Base-by-base conservation (phyloP, 2,113 vertebrate species). In the Meleagris gallopavo region DNA sequence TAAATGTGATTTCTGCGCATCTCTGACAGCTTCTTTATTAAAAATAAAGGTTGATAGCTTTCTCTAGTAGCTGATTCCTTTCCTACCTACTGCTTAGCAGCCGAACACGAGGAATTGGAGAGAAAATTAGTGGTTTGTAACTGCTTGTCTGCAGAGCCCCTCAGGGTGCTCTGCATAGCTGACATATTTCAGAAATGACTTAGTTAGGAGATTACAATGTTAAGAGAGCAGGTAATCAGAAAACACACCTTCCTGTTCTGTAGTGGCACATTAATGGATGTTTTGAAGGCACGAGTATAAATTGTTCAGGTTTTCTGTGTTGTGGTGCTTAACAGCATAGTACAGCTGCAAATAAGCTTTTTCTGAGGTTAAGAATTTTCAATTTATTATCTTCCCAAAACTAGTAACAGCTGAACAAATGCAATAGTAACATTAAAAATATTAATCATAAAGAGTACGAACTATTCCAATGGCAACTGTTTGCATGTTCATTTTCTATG, bases 161-260 rank as follows among this genome's bases (percentile, higher is more conserved):
- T 83, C 93, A 86, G 91, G 94, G 93, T 95, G 94, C 94, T 91
- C 95, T 91, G 75, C 93, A 91, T 94, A 85, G 67, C 62, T 92
- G 22, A 94, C 85, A 74, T 92, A 70, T 50, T 94, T 95, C 55
- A 76, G 69, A 67, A 91, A 74, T 72, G 11, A 94, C 25, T 75
- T 91, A 20, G 18, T 32, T 83, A 58, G 67, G 50, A 66, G 64
- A 96, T 80, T 83, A 65, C 48, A 72, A 45, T 9, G 54, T 83
- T 83, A 82, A 54, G 64, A 73, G 11, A 85, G 74, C 50, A 94
- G 92, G 94, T 93, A 92, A 76, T 86, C 61, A 86, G 66, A 78
- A 92, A 88, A 93, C 25, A 4, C 7, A 80, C 61, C 71, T 87
- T 60, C 54, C 58, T 82, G 40, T 61, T 90, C 19, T 5, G 54